phyloP scores from a whole-genome alignment of 2,888 invertebrate species.

The Erebia aethiops region DNA sequence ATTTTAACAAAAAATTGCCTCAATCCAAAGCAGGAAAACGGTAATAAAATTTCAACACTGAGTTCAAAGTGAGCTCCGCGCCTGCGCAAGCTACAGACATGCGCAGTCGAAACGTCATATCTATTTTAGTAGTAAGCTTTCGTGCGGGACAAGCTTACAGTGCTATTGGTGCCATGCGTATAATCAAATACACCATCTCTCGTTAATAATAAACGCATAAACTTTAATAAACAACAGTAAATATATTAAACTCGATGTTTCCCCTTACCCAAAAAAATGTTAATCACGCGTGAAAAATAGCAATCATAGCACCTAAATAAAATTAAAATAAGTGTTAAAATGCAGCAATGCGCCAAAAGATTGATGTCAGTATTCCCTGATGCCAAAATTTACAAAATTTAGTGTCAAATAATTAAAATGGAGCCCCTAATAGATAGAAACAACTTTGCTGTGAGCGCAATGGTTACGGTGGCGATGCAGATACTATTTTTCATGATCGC shows the following conservation, averaged over 20 bases:
- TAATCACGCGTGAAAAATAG: slow-evolving; percentile 26
- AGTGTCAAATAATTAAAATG: slow-evolving; percentile 78
- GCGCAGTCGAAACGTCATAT: slow-evolving; percentile 69
- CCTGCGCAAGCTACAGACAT: slow-evolving; percentile 62
- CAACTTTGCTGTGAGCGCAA: slow-evolving; percentile 93
- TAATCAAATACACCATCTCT: slow-evolving; percentile 40
- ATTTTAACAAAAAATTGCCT: background rate
- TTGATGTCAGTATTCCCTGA: slow-evolving; percentile 59
- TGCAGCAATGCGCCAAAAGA: slow-evolving; percentile 70
- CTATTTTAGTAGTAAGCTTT: slow-evolving; percentile 74
- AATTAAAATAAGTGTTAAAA: slow-evolving; percentile 49
- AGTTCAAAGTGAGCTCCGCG: slow-evolving; percentile 44
- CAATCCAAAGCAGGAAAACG: slow-evolving; percentile 8
- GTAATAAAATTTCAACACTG: slow-evolving; percentile 22
- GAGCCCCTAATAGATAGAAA: slow-evolving; percentile 90
- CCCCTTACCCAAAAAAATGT: slow-evolving; percentile 36
- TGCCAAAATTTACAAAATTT: slow-evolving; percentile 60
- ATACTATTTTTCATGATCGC: slow-evolving; percentile 94
- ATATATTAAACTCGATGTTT: slow-evolving; percentile 41
- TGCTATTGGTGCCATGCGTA: slow-evolving; percentile 47
- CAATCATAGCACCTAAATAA: slow-evolving; percentile 36
- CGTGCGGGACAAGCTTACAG: slow-evolving; percentile 49
- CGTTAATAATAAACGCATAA: slow-evolving; percentile 33
- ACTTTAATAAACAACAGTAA: slow-evolving; percentile 42
- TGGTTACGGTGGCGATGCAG: slow-evolving; percentile 93